Evolutionary conservation across 2,888 invertebrate genomes (phyloP), one percentile per base, ranked within the genome.

Genomic region (Galeruca laticollis): DNA sequence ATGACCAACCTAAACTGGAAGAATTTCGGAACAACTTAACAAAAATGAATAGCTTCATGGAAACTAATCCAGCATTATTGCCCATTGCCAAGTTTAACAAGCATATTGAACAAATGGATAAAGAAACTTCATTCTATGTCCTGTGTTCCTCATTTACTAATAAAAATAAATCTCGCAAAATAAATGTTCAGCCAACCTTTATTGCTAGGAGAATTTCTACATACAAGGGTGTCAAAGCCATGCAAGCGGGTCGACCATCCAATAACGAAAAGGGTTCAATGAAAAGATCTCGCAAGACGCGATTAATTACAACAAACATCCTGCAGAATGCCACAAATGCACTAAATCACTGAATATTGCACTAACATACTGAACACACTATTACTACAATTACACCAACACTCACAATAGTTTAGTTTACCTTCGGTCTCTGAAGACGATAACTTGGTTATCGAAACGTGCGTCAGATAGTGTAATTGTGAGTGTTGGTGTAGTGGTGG

Each of bases 171-270:
- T 10, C 37, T 37, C 37, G 37, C 2, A 37, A 10, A 37, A 37
- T 37, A 2, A 37, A 37, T 10, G 11, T 37, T 11, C 40, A 40
- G 13, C 40, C 40, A 1, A 40, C 40, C 8, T 40, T 13, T 15
- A 49, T 49, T 15, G 2, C 49, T 49, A 49, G 49, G 15, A 49
- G 15, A 49, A 15, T 2, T 18, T 49, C 49, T 10, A 2, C 15
- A 18, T 49, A 49, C 18, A 49, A 18, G 49, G 49, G 49, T 8
- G 49, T 18, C 15, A 49, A 49, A 49, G 49, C 49, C 9, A 49
- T 49, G 49, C 49, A 49, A 49, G 49, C 49, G 6, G 49, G 15
- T 18, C 49, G 49, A 18, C 49, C 49, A 49, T 49, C 49, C 11
- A 49, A 18, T 15, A 49, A 18, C 18, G 15, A 20, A 49, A 49